Evolutionary conservation across 2,888 invertebrate species (phyloP).

Genomic region (Tetragonula carbonaria): DNA sequence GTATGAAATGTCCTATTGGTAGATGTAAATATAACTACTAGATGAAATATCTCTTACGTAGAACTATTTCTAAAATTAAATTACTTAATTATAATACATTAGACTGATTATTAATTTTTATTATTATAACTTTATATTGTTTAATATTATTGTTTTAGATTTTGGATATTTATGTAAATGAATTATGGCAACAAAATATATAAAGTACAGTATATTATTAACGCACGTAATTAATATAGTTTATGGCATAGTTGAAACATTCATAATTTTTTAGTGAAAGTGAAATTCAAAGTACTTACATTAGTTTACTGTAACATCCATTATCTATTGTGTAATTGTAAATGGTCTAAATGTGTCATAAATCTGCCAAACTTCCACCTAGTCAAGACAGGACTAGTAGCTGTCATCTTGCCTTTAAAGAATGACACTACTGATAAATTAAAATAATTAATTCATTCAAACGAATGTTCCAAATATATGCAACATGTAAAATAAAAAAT

Average conservation of each 20-base stretch:
- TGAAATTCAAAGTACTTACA: background rate
- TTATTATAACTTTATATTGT: conserved; percentile 11
- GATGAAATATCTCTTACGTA: conserved; percentile 31
- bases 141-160: background rate
- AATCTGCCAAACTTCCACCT: background rate
- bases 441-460: no score
- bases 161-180: background rate
- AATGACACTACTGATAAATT: no score
- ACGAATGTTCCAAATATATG: no score
- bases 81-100: background rate
- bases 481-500: no score
- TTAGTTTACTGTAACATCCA: background rate
- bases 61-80: background rate
- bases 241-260: background rate
- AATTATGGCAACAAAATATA: background rate
- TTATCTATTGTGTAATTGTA: background rate
- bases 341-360: background rate
- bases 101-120: conserved; percentile 33
- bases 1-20: conserved; percentile 16
- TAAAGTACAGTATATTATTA: background rate
- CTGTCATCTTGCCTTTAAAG: no score
- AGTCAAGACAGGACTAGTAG: background rate
- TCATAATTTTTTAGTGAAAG: background rate
- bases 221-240: background rate
- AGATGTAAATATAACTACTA: conserved; percentile 23